Evolutionary conservation across 92 coral and sea anemone genomes (phyloP).

Genomic region (Palythoa grandiflora): DNA sequence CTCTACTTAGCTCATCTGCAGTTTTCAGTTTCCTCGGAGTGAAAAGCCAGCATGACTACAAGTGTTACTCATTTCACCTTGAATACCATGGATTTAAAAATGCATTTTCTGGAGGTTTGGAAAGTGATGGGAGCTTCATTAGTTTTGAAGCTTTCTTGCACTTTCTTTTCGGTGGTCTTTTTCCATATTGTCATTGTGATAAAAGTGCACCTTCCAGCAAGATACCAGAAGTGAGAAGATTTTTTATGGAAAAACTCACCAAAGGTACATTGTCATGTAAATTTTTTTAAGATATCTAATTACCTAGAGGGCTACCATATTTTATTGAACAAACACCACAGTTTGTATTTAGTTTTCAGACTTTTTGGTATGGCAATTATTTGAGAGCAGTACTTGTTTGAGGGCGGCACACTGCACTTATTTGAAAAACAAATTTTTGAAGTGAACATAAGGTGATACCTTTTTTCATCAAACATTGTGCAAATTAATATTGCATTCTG

Average conservation of each 20-base stretch:
- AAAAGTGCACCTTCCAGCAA: slow-evolving; percentile 32
- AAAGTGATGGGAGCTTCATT: slow-evolving; percentile 18
- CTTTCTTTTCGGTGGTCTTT: slow-evolving; percentile 39
- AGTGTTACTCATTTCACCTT: slow-evolving; percentile 40
- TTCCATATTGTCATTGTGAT: slow-evolving; percentile 40
- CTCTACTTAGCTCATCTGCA: slow-evolving; percentile 38
- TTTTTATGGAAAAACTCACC: slow-evolving; percentile 42
- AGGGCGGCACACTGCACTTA: no score
- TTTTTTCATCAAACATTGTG: no score
- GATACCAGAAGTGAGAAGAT: slow-evolving; percentile 45
- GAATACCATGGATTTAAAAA: slow-evolving; percentile 46
- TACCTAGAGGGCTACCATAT: no score
- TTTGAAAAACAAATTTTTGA: no score
- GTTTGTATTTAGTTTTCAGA: no score
- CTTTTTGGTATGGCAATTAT: no score
- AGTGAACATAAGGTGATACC: no score
- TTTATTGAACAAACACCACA: no score
- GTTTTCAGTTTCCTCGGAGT: slow-evolving; percentile 38
- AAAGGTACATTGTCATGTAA: neutral
- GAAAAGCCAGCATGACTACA: slow-evolving; percentile 16
- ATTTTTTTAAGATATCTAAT: neutral
- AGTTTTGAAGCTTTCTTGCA: slow-evolving; percentile 38
- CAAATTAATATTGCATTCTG: no score
- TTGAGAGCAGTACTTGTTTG: no score
- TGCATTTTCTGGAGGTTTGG: slow-evolving; percentile 42